Conservation (phyloP, 2,113 vertebrate species). For the Corythaixoides concolor region DNA sequence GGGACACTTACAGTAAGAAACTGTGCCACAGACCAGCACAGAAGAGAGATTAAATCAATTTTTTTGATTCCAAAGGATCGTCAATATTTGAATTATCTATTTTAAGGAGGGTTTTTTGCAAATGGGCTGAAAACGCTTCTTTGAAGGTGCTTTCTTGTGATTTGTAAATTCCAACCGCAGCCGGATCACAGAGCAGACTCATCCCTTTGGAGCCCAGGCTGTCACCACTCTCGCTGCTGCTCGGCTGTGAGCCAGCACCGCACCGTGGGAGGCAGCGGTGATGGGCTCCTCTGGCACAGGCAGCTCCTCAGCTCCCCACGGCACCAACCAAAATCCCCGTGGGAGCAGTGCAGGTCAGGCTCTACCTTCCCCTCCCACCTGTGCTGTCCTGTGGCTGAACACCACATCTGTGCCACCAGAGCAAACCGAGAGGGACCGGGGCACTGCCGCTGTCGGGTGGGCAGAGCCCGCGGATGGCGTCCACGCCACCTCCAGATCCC, state of each 20-base stretch:
- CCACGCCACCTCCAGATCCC: neutral
- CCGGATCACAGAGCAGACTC: neutral
- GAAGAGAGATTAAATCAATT: neutral
- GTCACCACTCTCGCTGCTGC: fast-evolving
- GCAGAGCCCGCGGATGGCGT: fast-evolving
- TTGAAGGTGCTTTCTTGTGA: neutral
- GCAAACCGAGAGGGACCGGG: fast-evolving
- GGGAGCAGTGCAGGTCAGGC: fast-evolving
- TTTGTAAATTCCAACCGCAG: neutral
- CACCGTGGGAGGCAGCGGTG: fast-evolving
- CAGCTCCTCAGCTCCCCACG: neutral
- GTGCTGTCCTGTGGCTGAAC: fast-evolving
- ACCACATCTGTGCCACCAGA: fast-evolving
- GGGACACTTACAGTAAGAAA: neutral
- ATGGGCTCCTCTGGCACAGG: neutral
- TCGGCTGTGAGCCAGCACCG: neutral
- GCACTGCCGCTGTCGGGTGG: fast-evolving
- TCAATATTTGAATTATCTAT: neutral
- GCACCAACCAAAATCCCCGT: neutral
- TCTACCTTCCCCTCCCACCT: neutral
- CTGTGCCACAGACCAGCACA: fast-evolving
- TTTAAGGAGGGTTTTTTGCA: neutral
- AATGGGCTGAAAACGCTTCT: neutral
- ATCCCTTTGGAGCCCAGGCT: neutral
- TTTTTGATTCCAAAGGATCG: neutral